Conservation (phyloP, 2,888 invertebrate species). For the Plebejus anna region DNA sequence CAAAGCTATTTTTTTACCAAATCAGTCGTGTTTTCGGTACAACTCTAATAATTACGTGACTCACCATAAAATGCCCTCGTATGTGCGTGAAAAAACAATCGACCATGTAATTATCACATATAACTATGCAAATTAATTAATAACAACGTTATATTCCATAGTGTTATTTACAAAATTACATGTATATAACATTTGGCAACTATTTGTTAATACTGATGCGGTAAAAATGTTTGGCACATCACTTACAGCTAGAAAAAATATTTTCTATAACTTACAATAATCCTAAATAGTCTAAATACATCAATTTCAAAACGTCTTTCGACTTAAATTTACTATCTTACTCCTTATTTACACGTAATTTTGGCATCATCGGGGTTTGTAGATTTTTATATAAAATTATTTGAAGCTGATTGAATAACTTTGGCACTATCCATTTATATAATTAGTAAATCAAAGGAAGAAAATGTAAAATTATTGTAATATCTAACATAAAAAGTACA, state of each 20-base stretch:
- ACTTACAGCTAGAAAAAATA: conserved; percentile 69
- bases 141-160: conserved; percentile 49
- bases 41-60: conserved; percentile 43
- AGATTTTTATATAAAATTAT: conserved; percentile 30
- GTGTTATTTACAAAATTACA: conserved; percentile 70
- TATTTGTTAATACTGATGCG: conserved; percentile 78
- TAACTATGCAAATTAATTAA: conserved; percentile 43
- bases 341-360: conserved; percentile 64
- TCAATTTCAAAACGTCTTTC: conserved; percentile 74
- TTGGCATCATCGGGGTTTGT: conserved; percentile 62
- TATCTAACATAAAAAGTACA: too few species aligned
- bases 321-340: conserved; percentile 56
- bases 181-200: conserved; percentile 62
- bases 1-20: not conserved
- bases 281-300: conserved; percentile 68
- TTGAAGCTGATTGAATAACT: conserved; percentile 8
- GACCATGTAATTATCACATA: conserved; percentile 54
- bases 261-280: conserved; percentile 60
- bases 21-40: conserved; percentile 24
- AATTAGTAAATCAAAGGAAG: too few species aligned
- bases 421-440: not conserved
- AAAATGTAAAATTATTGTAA: not conserved
- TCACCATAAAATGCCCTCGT: conserved; percentile 70
- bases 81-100: conserved; percentile 73
- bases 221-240: conserved; percentile 79